Conservation (phyloP, 1,140 invertebrate genomes). For the Drosophila kurseongensis region DNA sequence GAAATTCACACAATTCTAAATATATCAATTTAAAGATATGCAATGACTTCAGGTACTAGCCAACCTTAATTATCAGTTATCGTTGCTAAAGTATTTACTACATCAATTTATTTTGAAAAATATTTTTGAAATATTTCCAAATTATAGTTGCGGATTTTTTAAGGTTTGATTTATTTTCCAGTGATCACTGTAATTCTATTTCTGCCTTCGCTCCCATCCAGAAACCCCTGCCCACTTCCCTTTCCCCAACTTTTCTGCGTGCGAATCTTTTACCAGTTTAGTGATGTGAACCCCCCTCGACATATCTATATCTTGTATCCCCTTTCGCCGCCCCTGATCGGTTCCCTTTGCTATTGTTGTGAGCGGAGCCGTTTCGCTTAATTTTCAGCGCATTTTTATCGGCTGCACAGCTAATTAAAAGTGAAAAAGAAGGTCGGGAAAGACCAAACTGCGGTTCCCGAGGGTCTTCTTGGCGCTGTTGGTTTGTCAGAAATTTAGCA, state of each 20-base stretch:
- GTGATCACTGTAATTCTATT: constrained; percentile 26
- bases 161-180: neutral
- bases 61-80: too few relatives aligned
- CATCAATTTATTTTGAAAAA: too few relatives aligned
- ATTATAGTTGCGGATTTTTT: neutral
- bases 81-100: too few relatives aligned
- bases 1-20: too few relatives aligned
- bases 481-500: constrained; percentile 68
- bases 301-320: constrained; percentile 1
- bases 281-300: constrained; percentile 7
- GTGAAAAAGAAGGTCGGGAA: constrained; percentile 50
- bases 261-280: constrained; percentile 64
- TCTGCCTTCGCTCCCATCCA: neutral
- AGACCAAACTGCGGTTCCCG: constrained; percentile 26
- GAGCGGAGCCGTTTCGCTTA: constrained; percentile 42
- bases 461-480: constrained; percentile 68
- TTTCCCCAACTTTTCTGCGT: constrained; percentile 39
- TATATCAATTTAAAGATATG: too few relatives aligned
- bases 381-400: constrained; percentile 78
- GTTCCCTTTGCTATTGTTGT: constrained; percentile 33
- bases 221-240: neutral
- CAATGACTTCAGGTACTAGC: too few relatives aligned
- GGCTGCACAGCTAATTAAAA: constrained; percentile 81
- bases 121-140: neutral
- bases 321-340: constrained; percentile 3